Percentiles rank a stretch among this genome's conserved stretches.
phyloP scores from a whole-genome alignment of 2,888 invertebrate genomes.

The Rhaphigaster nebulosa region DNA sequence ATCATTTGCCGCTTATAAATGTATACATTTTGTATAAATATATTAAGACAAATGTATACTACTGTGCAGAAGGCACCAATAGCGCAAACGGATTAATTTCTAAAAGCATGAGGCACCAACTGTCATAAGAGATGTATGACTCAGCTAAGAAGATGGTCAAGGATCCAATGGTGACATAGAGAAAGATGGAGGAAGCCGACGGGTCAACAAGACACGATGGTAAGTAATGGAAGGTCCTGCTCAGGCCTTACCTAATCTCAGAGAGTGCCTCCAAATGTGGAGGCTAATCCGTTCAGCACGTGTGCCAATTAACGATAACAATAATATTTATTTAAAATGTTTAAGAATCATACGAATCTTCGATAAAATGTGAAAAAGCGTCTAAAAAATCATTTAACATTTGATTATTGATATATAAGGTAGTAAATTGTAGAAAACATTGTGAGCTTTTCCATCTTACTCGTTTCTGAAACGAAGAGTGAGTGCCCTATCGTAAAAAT shows the following conservation, averaged over 20 bases:
- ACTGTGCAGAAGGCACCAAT: background rate
- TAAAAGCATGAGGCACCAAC: background rate
- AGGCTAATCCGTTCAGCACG: background rate
- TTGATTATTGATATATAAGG: too few relatives aligned
- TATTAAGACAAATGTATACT: too few relatives aligned
- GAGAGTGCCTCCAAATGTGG: background rate
- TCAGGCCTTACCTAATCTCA: background rate
- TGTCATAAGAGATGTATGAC: slow-evolving; percentile 8
- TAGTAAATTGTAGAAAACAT: too few relatives aligned
- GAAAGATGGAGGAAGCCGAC: slow-evolving; percentile 18
- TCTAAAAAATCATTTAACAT: background rate
- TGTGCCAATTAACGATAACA: background rate
- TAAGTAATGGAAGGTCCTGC: slow-evolving; percentile 29
- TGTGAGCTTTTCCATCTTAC: too few relatives aligned
- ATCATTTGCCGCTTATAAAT: too few relatives aligned
- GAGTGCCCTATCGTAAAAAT: too few relatives aligned
- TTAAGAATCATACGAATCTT: background rate
- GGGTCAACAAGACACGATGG: slow-evolving; percentile 19
- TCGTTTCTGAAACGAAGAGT: too few relatives aligned
- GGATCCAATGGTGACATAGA: slow-evolving; percentile 7
- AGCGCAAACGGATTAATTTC: background rate
- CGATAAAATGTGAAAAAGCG: background rate
- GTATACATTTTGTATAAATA: too few relatives aligned
- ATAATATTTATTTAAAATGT: background rate
- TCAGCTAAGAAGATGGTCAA: background rate